Evolutionary conservation across 1,140 invertebrate genomes (phyloP).

Genomic region (Brachystomella parvula): DNA sequence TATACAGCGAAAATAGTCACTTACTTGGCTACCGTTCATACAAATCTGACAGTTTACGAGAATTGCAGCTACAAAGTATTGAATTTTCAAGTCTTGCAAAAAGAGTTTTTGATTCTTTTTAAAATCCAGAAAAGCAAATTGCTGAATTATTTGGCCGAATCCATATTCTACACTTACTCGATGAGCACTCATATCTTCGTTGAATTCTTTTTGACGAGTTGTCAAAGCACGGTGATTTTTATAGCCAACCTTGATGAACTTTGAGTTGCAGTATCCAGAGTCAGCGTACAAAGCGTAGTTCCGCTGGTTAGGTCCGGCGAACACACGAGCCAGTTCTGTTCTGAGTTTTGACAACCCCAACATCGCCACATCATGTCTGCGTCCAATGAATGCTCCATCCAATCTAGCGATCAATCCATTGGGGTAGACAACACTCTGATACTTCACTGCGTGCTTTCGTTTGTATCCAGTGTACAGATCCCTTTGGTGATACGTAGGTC

Average conservation of each 20-base stretch:
- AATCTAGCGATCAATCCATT: constrained; percentile 10
- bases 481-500: constrained; percentile 1
- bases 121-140: constrained; percentile 11
- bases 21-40: neutral
- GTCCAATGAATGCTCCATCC: neutral
- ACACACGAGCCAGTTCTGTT: neutral
- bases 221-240: neutral
- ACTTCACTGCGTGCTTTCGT: neutral
- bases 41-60: constrained; percentile 12
- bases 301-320: neutral
- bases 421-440: constrained; percentile 3
- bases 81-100: neutral
- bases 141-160: neutral
- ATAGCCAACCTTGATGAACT: constrained; percentile 10
- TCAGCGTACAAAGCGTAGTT: neutral
- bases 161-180: constrained; percentile 9
- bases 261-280: constrained; percentile 2
- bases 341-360: neutral
- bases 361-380: neutral
- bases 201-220: neutral
- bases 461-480: constrained; percentile 4
- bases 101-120: constrained; percentile 7
- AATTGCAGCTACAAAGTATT: constrained; percentile 7
- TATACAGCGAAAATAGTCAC: neutral
- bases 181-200: neutral